Percentiles rank a stretch among this genome's conserved stretches.
Evolutionary conservation across 2,113 vertebrate species (phyloP).

Genomic region (Amphilophus citrinellus): DNA sequence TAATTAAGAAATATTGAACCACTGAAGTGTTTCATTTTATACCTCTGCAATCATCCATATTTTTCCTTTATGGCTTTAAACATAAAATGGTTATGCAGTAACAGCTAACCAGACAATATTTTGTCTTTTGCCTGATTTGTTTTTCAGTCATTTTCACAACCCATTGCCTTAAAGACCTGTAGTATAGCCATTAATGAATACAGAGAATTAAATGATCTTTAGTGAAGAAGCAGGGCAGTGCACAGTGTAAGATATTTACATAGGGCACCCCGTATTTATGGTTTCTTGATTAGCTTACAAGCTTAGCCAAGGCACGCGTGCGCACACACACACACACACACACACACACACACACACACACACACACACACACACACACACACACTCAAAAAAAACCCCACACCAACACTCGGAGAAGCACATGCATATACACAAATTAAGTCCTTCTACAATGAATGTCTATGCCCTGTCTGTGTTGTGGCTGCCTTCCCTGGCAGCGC

Average conservation of each 20-base stretch:
- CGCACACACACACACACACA: background rate
- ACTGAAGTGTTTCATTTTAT: conserved; percentile 44
- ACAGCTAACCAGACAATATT: conserved; percentile 19
- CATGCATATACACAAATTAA: conserved; percentile 13
- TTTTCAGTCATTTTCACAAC: conserved; percentile 43
- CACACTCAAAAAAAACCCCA: background rate
- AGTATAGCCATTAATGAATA: conserved; percentile 35
- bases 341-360: background rate
- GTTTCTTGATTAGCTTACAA: background rate
- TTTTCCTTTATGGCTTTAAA: conserved; percentile 49
- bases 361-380: too few relatives aligned
- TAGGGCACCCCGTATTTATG: background rate
- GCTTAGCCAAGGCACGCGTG: background rate
- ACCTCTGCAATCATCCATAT: conserved; percentile 17
- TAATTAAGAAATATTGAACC: conserved; percentile 50
- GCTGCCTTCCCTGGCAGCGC: conserved; percentile 52
- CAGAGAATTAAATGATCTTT: conserved; percentile 27
- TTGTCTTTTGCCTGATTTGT: conserved; percentile 38
- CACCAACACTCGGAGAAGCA: background rate
- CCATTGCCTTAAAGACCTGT: conserved; percentile 45
- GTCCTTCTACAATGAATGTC: conserved; percentile 25
- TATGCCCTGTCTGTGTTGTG: conserved; percentile 31
- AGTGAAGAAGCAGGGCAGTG: conserved; percentile 26
- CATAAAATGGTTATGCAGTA: conserved; percentile 33
- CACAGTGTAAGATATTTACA: conserved; percentile 18